Percentiles rank a stretch among this genome's conserved stretches.
Evolutionary conservation across 2,113 vertebrate species (phyloP).

Genomic region (Neogobius melanostomus): DNA sequence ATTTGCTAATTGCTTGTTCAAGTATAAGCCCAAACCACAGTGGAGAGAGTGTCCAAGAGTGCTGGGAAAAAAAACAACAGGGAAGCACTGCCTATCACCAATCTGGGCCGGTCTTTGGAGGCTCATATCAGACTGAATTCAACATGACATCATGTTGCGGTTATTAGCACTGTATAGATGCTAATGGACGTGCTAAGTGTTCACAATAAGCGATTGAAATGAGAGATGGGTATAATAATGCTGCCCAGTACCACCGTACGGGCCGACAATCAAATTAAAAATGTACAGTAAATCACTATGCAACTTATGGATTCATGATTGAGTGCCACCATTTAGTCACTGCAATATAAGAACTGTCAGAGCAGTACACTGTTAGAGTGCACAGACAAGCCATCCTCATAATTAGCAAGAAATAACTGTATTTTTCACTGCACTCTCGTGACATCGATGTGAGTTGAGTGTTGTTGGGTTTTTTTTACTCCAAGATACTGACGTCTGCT

Average conservation of each 20-base stretch:
- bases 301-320: not conserved
- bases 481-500: no score
- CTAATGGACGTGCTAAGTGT: conserved; percentile 5
- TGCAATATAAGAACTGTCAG: not conserved
- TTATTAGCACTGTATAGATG: conserved; percentile 8
- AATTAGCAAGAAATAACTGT: no score
- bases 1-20: conserved; percentile 63
- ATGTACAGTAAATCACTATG: not conserved
- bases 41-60: conserved; percentile 48
- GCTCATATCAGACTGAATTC: conserved; percentile 13
- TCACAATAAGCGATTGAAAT: not conserved
- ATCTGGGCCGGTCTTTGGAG: conserved; percentile 22
- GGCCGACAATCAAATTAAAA: conserved; percentile 2
- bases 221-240: not conserved
- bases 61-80: conserved; percentile 28
- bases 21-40: conserved; percentile 56
- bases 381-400: not conserved
- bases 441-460: no score
- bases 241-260: not conserved
- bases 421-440: no score
- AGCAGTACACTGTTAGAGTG: not conserved
- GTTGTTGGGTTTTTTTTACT: no score
- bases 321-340: not conserved
- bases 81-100: conserved; percentile 36
- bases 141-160: conserved; percentile 28